Evolutionary conservation across 2,113 vertebrate genomes (phyloP), one percentile per base, ranked within the genome.

Genomic region (Amazona guildingii): DNA sequence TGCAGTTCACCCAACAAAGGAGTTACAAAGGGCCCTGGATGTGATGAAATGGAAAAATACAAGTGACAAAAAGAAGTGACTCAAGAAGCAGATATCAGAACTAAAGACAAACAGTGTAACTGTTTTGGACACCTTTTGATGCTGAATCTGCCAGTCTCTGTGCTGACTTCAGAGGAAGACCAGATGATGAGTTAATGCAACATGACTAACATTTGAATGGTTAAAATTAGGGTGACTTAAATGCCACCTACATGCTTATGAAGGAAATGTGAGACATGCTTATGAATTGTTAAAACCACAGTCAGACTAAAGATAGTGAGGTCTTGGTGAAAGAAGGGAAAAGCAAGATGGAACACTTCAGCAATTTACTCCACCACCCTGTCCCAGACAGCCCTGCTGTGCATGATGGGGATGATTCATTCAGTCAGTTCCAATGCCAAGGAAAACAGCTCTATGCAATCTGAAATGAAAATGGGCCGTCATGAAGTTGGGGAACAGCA

Each of bases 331-430:
- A 94, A 91, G 81, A 82, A 92, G 48, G 17, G 66, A 33, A 95
- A 96, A 85, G 44, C 51, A 84, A 95, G 89, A 85, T 83, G 66
- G 48, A 94, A 54, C 61, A 79, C 70, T 96, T 79, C 52, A 73
- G 66, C 3, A 0, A 79, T 89, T 94, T 95, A 87, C 88, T 82
- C 88, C 91, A 68, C 77, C 77, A 89, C 39, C 57, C 86, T 1
- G 4, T 66, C 78, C 86, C 94, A 97, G 96, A 97, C 96, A 92
- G 73, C 62, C 96, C 94, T 91, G 95, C 93, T 97, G 95, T 91
- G 91, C 52, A 14, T 44, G 89, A n/a, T 82, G 89, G 57, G 66
- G 89, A 91, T 95, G 94, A 97, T 96, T 97, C 92, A 97, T 54
- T 84, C 43, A 82, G 70, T 64, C 52, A 92, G 63, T 66, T 70